Percentiles rank a stretch among this genome's conserved stretches.
These are phyloP conservation scores for Parauchenoglanis ngamensis DNA, from an alignment of 2,797 vertebrate species.

Conservation along the genomic window DNA sequence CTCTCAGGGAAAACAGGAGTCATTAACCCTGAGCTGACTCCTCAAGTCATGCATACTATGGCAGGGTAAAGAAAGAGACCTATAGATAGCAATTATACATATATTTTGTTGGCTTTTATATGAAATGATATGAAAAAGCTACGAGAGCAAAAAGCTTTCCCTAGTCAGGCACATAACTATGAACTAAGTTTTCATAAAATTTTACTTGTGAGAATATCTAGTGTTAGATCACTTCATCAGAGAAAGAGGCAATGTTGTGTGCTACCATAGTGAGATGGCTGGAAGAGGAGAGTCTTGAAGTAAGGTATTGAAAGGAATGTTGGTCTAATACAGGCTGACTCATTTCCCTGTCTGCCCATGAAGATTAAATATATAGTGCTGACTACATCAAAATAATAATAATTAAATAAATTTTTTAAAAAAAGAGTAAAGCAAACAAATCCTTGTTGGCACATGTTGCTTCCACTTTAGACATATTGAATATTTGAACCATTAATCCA, in stretches of 20 bases:
- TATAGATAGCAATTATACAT: background rate
- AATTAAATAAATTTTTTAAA: too few species aligned
- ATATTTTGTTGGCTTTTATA: background rate
- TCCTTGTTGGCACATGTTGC: background rate
- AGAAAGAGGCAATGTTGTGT: background rate
- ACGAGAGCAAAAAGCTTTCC: background rate
- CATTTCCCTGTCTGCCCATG: background rate
- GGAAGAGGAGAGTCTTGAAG: background rate
- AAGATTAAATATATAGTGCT: background rate
- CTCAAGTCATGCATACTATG: background rate
- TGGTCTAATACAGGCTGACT: background rate
- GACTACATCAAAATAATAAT: background rate
- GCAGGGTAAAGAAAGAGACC: background rate
- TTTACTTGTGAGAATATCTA: background rate
- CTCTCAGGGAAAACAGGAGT: background rate
- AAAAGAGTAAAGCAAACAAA: background rate
- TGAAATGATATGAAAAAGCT: background rate
- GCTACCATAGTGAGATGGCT: background rate
- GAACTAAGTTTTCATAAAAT: background rate
- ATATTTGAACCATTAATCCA: background rate
- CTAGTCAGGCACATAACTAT: background rate
- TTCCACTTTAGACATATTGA: conserved; percentile 9
- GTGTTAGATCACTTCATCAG: background rate
- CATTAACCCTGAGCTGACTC: conserved; percentile 3
- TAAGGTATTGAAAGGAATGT: background rate